These are phyloP conservation scores for Mareca strepera DNA, from an alignment of 2,797 vertebrate species.

Conservation along the genomic window DNA sequence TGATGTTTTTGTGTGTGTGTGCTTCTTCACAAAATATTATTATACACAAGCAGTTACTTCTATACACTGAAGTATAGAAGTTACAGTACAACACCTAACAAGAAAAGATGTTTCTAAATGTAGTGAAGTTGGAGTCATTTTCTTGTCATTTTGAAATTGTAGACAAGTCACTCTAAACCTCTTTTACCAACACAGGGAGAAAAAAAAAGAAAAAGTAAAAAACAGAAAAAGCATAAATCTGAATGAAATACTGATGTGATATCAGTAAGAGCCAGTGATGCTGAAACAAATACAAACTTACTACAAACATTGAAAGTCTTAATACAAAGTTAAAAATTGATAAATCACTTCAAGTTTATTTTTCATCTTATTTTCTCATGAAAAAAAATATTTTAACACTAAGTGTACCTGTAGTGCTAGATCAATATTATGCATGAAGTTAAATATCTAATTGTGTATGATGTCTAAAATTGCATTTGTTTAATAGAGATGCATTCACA, in stretches of 20 bases:
- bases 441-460: background rate
- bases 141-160: slow-evolving; percentile 6
- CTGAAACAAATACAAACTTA: background rate
- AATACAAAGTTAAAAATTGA: background rate
- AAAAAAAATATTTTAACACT: background rate
- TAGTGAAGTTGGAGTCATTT: background rate
- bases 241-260: background rate
- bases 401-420: background rate
- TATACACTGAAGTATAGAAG: background rate
- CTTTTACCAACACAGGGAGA: background rate
- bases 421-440: background rate
- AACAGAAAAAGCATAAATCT: background rate
- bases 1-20: background rate
- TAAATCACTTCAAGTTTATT: background rate
- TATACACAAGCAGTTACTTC: background rate
- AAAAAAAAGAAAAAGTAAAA: background rate
- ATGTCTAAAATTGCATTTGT: background rate
- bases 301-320: background rate
- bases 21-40: background rate
- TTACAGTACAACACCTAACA: background rate
- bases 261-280: background rate
- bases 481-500: background rate
- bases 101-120: background rate
- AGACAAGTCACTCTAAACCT: background rate
- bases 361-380: background rate